Conservation (phyloP, 1,140 invertebrate species). For the Drosophila obscura region DNA sequence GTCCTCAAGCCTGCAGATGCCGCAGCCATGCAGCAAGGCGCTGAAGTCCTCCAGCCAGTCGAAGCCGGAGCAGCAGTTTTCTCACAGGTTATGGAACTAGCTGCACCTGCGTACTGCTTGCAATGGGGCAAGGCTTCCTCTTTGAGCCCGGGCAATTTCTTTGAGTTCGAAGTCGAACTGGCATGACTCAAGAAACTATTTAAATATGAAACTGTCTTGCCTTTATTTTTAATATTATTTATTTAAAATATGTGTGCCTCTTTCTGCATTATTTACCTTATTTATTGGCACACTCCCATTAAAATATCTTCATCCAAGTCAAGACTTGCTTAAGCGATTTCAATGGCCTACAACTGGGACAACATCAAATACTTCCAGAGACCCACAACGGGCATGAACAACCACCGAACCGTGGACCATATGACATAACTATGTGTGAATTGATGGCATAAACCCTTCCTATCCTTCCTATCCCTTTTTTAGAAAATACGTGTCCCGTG, state of each 20-base stretch:
- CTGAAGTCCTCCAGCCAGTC: no score
- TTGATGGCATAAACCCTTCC: constrained; percentile 78
- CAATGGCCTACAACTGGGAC: constrained; percentile 46
- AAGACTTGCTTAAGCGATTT: constrained; percentile 42
- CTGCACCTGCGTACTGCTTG: no score
- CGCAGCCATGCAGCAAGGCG: no score
- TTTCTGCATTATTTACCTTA: constrained; percentile 28
- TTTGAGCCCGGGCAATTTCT: no score
- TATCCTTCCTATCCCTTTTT: constrained; percentile 10
- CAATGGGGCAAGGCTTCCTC: no score
- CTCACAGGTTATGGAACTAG: no score
- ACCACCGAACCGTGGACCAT: constrained; percentile 45
- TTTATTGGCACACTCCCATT: constrained; percentile 40
- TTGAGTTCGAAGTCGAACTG: no score
- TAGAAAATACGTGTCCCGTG: constrained; percentile 3
- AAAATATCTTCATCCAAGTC: constrained; percentile 42
- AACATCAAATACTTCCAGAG: constrained; percentile 34
- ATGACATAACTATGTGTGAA: constrained; percentile 81
- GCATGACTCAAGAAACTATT: no score
- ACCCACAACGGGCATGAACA: constrained; percentile 15
- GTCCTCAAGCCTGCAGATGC: no score
- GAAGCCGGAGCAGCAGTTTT: no score
- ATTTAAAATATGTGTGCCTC: background rate
- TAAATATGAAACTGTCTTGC: no score
- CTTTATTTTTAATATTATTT: background rate